Evolutionary conservation across 2,797 vertebrate genomes (phyloP), one percentile per base, ranked within the genome.

Genomic region (Crotalus adamanteus): DNA sequence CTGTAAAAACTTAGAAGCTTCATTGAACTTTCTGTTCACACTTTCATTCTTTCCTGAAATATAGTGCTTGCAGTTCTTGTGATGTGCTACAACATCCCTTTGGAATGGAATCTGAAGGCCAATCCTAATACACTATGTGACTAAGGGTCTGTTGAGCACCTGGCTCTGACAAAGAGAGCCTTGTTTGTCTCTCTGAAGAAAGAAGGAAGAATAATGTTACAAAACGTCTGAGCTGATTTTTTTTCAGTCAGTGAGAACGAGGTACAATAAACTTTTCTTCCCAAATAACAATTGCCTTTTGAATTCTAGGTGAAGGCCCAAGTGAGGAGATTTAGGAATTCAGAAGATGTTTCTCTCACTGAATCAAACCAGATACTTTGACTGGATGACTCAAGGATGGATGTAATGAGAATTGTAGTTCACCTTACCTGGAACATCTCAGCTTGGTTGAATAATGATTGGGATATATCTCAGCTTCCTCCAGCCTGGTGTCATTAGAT

Each of bases 21-120:
- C 60, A 1, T 65, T 78, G 6, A 51, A 8, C 1, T 2, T 0
- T 47, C 78, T 87, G 18, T 8, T 47, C 60, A 47, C 53, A 12
- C 60, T 86, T 61, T 28, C 13, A 1, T 90, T 90, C 22, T 6
- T 55, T 89, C 92, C 14, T 51, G 86, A 92, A 65, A 2, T 61
- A 83, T 92, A 28, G 2, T 86, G 37, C 87, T 37, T 94, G 12
- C 6, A 28, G 93, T 93, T 92, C 87, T 88, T 91, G 25, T 0
- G 0, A 69, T 89, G 92, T 3, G 88, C 63, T n/a, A 59, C 25
- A 92, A 42, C 16, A 91, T 16, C 3, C 60, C 61, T 93, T 93
- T 90, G 51, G 86, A 85, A 0, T 0, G 14, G 28, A 28, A 28
- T 59, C 57, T 90, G 53, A n/a, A 53, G 22, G 28, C 55, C 61